A percentile compares a stretch with the other conserved stretches of the same genome.
Conservation (phyloP, 2,797 vertebrate species). For the Helicolenus hilgendorfi region DNA sequence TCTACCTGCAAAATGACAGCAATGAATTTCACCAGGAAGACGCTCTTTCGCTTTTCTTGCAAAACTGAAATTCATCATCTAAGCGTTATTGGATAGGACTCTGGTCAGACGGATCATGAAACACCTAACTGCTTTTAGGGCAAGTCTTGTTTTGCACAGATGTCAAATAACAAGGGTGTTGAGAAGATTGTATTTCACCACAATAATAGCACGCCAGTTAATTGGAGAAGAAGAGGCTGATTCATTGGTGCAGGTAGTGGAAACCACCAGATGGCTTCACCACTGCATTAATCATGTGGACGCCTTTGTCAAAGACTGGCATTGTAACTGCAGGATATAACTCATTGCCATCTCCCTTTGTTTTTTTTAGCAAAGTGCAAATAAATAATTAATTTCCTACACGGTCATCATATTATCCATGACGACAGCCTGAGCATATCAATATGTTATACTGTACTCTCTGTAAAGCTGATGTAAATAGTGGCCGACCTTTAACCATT, state of each 20-base stretch:
- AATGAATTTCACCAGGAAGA: not conserved
- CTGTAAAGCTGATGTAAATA: not conserved
- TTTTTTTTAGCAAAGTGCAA: not conserved
- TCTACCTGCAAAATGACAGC: slow-evolving; percentile 81
- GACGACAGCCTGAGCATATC: not conserved
- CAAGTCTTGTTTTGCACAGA: not conserved
- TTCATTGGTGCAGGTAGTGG: not conserved
- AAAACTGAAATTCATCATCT: not conserved
- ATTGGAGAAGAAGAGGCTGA: not conserved
- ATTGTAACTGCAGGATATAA: not conserved
- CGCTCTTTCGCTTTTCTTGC: not conserved
- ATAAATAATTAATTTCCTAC: not conserved
- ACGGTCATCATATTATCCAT: not conserved
- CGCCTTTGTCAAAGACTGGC: not conserved
- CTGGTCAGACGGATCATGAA: not conserved
- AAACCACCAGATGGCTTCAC: not conserved
- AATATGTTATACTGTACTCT: not conserved
- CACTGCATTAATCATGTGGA: not conserved
- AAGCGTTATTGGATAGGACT: slow-evolving; percentile 10
- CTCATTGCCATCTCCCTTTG: not conserved
- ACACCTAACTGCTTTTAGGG: not conserved
- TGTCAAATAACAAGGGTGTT: not conserved
- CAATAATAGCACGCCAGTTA: not conserved
- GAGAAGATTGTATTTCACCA: not conserved
- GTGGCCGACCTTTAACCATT: not conserved